Base-by-base conservation (phyloP, 2,888 invertebrate species). In the Watsonalla binaria region DNA sequence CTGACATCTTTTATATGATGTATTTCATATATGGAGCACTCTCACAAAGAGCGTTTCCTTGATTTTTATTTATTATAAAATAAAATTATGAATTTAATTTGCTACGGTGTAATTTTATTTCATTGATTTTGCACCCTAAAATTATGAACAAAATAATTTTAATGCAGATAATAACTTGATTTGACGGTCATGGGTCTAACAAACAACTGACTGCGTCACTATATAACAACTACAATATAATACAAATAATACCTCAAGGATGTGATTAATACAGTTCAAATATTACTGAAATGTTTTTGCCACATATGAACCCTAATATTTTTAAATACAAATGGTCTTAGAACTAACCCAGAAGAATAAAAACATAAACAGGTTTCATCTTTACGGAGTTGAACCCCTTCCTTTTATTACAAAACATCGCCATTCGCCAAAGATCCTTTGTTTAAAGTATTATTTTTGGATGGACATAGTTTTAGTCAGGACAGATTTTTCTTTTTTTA, bases 31-130 rank as follows among this genome's bases (percentile, higher is more conserved):
- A 87, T 74, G 73, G 86, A 75, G 86, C 86, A 87, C 82, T 81
- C 88, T 87, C 89, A 80, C 72, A 81, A 84, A 79, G 86, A 89
- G 87, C 70, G 80, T 87, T 90, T 89, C 84, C 87, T 84, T 81
- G 82, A 80, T 87, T 89, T 89, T 91, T 91, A 90, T 89, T 90
- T 90, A 89, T 89, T 90, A 88, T 85, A 76, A 87, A 90, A 89
- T 89, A 90, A 90, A 89, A 85, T 87, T 87, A 91, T 89, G 86
- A 89, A 90, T 90, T 90, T 90, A 89, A 86, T 89, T 90, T 90
- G 89, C 90, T 87, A 87, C 68, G 69, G 67, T 54, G 74, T 69
- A 60, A 78, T 80, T 79, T 79, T 70, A 74, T 80, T 75, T 57
- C 13, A 47, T 45, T 8, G 0, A 47, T 13, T 35, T 15, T 51